Conservation (phyloP, 2,888 invertebrate species). For the Acanthoscelides obtectus region DNA sequence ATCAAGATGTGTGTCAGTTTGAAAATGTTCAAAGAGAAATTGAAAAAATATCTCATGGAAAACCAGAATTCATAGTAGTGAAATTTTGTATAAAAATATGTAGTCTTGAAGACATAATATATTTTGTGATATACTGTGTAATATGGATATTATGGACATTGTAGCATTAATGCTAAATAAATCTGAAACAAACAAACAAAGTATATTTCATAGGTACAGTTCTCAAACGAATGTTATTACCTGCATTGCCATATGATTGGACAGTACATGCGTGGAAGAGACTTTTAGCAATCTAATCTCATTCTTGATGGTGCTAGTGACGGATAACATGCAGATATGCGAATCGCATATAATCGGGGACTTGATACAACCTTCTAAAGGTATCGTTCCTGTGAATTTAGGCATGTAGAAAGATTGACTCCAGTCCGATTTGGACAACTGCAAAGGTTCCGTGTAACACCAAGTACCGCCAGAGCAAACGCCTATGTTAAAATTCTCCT, state of each 20-base stretch:
- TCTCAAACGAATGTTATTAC: too few species aligned
- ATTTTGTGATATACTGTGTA: too few species aligned
- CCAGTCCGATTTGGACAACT: constrained; percentile 57
- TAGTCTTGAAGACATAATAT: too few species aligned
- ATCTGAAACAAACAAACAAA: too few species aligned
- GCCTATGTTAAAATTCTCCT: constrained; percentile 56
- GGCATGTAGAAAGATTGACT: constrained; percentile 60
- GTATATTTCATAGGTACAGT: too few species aligned
- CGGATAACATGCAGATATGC: constrained; percentile 52
- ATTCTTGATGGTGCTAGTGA: constrained; percentile 61
- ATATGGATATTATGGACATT: too few species aligned
- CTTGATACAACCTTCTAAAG: constrained; percentile 54
- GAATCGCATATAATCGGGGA: constrained; percentile 49
- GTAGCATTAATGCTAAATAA: too few species aligned
- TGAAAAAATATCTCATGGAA: too few species aligned
- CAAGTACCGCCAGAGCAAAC: constrained; percentile 51
- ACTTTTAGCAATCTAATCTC: constrained; percentile 63
- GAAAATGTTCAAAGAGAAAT: too few species aligned
- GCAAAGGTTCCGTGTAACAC: constrained; percentile 52
- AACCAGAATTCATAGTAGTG: too few species aligned
- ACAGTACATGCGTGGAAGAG: constrained; percentile 58
- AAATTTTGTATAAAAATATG: too few species aligned
- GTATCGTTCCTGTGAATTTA: constrained; percentile 57
- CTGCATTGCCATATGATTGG: constrained; percentile 55
- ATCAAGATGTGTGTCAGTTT: too few species aligned